Conservation (phyloP, 2,113 vertebrate species). For the Glareola pratincola region DNA sequence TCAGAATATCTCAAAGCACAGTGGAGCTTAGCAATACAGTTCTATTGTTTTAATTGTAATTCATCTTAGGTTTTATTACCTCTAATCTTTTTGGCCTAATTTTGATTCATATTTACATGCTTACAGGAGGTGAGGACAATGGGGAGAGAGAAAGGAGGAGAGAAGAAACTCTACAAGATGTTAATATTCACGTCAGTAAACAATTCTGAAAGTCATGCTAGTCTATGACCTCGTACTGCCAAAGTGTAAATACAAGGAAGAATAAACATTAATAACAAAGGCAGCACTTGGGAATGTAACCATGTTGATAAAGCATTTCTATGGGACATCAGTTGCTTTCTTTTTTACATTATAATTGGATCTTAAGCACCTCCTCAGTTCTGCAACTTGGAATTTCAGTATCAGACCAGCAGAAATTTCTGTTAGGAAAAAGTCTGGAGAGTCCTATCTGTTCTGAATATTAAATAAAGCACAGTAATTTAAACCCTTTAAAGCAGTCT, state of each 20-base stretch:
- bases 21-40: not conserved
- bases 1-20: not conserved
- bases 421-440: not conserved
- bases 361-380: not conserved
- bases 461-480: not conserved
- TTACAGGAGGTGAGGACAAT: not conserved
- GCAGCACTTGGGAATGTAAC: not conserved
- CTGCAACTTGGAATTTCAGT: not conserved
- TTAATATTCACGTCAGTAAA: slow-evolving; percentile 1
- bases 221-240: not conserved
- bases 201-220: not conserved
- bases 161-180: not conserved
- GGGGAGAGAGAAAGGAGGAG: not conserved
- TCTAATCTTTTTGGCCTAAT: slow-evolving; percentile 28
- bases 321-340: not conserved
- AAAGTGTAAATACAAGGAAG: not conserved
- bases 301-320: not conserved
- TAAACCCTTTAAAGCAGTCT: not conserved
- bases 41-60: not conserved
- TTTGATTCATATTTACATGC: slow-evolving; percentile 6
- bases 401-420: not conserved
- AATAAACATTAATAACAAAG: not conserved
- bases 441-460: not conserved
- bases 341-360: not conserved
- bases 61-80: slow-evolving; percentile 4